Evolutionary conservation across 1,140 invertebrate species (phyloP).

Genomic region (Trichonephila inaurata): DNA sequence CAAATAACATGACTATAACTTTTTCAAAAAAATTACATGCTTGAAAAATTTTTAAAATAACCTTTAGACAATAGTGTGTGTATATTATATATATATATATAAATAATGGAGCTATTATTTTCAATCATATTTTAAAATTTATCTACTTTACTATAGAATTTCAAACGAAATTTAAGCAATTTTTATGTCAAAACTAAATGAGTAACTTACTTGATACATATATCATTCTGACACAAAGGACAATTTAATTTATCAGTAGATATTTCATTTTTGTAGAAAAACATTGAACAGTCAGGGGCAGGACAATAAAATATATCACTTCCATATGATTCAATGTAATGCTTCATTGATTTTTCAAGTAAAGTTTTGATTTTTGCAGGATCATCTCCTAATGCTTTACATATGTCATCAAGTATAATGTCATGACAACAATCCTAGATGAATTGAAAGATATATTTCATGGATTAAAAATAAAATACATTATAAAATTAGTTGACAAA

Average conservation of each 20-base stretch:
- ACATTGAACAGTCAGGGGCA: slow-evolving; percentile 66
- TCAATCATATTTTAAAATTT: no score
- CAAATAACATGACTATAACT: no score
- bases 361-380: slow-evolving; percentile 26
- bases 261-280: slow-evolving; percentile 66
- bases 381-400: slow-evolving; percentile 33
- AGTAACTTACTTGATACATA: slow-evolving; percentile 60
- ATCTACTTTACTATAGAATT: no score
- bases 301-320: slow-evolving; percentile 50
- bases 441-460: background rate
- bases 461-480: no score
- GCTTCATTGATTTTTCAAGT: slow-evolving; percentile 37
- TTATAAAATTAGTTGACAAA: no score
- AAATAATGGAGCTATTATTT: no score
- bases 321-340: slow-evolving; percentile 16
- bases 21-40: no score
- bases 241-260: slow-evolving; percentile 31
- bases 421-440: slow-evolving; percentile 55
- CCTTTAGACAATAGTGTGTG: no score
- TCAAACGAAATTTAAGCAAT: background rate
- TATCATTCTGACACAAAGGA: slow-evolving; percentile 61
- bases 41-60: no score
- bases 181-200: background rate
- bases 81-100: no score
- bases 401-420: slow-evolving; percentile 53